These are phyloP conservation scores for Balanococcus diminutus DNA, from an alignment of 2,888 invertebrate genomes.

Conservation along the genomic window DNA sequence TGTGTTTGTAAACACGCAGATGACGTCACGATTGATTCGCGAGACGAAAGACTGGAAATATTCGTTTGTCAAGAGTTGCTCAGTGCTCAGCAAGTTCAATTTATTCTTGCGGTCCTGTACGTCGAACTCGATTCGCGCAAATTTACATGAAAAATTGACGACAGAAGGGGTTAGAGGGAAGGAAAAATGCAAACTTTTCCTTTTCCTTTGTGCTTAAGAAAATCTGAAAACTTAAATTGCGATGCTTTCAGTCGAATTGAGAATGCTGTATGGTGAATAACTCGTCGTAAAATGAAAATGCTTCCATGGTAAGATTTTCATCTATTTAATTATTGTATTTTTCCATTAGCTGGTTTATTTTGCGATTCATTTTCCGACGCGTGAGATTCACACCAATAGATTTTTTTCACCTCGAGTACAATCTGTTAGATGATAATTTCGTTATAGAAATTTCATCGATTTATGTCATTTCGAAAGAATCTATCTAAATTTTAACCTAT, in stretches of 20 bases:
- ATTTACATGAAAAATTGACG: constrained; percentile 42
- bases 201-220: constrained; percentile 35
- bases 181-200: constrained; percentile 38
- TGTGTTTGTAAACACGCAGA: background rate
- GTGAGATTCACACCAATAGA: background rate
- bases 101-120: background rate
- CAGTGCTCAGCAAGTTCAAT: too few species aligned
- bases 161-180: background rate
- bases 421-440: background rate
- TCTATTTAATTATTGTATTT: background rate
- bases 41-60: background rate
- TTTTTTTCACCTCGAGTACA: background rate
- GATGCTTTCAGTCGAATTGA: constrained; percentile 15
- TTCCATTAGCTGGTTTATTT: background rate
- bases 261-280: constrained; percentile 7
- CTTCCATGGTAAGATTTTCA: background rate
- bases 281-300: background rate
- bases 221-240: constrained; percentile 36
- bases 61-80: background rate
- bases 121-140: constrained; percentile 33
- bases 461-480: background rate
- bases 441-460: background rate
- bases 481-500: background rate
- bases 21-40: constrained; percentile 6
- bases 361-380: background rate